phyloP scores from a whole-genome alignment of 2,113 vertebrate species.

The Myotis yumanensis region DNA sequence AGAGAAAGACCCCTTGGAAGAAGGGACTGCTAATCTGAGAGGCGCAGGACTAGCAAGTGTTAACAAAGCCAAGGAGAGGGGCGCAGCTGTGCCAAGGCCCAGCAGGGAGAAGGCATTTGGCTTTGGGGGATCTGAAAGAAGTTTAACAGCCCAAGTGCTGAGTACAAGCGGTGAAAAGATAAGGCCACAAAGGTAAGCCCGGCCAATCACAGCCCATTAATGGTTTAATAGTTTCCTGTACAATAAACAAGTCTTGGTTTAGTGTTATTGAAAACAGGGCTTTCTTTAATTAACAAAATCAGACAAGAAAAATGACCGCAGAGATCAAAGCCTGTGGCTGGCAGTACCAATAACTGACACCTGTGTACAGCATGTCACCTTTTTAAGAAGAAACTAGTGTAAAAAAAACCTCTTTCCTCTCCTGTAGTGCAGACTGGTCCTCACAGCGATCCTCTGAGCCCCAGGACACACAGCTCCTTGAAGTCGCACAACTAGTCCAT shows the following conservation, averaged over 20 bases:
- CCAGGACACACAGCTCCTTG: background rate
- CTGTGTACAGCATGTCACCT: background rate
- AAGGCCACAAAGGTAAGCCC: constrained; percentile 35
- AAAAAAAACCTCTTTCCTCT: background rate
- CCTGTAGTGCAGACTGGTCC: background rate
- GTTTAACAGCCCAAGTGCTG: constrained; percentile 4
- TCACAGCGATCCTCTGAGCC: background rate
- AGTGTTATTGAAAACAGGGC: constrained; percentile 65
- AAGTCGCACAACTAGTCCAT: background rate
- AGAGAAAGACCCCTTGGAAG: background rate
- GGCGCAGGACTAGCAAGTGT: background rate
- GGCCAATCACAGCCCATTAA: constrained; percentile 44
- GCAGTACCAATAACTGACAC: constrained; percentile 44
- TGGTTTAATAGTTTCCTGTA: constrained; percentile 67
- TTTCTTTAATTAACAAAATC: constrained; percentile 75
- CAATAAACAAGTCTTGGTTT: constrained; percentile 71
- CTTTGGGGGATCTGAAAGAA: constrained; percentile 47
- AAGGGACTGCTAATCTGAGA: background rate
- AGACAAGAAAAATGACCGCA: constrained; percentile 44
- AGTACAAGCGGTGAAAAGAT: constrained; percentile 47
- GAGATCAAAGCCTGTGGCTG: constrained; percentile 62
- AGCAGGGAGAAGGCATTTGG: constrained; percentile 45
- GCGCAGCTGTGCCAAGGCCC: background rate
- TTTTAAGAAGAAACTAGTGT: background rate
- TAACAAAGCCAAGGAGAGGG: background rate